Evolutionary conservation across 2,888 invertebrate species (phyloP).

Genomic region (Scaptomyza reducta): DNA sequence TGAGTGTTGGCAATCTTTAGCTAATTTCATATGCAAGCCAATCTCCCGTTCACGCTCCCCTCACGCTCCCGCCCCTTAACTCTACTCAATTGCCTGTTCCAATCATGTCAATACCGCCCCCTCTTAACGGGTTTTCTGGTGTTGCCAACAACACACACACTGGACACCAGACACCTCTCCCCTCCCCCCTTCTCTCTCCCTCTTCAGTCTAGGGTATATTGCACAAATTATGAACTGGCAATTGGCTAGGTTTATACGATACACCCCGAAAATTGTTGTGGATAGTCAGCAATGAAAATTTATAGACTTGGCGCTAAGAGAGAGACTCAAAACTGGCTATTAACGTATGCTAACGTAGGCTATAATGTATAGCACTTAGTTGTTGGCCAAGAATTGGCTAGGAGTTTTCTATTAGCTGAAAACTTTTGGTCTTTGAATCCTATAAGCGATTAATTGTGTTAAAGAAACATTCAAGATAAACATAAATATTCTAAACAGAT

Average conservation of each 20-base stretch:
- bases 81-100: conserved; percentile 8
- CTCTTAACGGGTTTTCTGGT: conserved; percentile 34
- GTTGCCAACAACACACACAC: conserved; percentile 37
- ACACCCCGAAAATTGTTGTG: conserved; percentile 29
- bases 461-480: too few relatives aligned
- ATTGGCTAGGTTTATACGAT: conserved; percentile 36
- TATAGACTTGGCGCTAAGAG: conserved; percentile 7
- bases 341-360: conserved; percentile 20
- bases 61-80: neutral
- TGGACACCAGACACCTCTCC: neutral
- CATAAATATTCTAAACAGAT: too few relatives aligned
- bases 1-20: conserved; percentile 57
- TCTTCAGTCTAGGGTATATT: conserved; percentile 26
- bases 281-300: conserved; percentile 20
- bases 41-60: neutral
- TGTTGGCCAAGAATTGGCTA: neutral
- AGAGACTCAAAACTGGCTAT: conserved; percentile 15
- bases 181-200: too few relatives aligned
- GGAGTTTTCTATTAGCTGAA: neutral
- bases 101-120: conserved; percentile 39
- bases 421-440: too few relatives aligned
- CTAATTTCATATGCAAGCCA: conserved; percentile 62
- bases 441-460: too few relatives aligned
- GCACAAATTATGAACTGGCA: conserved; percentile 61
- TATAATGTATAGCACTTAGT: neutral